Evolutionary conservation across 2,797 vertebrate species (phyloP).

Genomic region (Acestrorhynchus altus): DNA sequence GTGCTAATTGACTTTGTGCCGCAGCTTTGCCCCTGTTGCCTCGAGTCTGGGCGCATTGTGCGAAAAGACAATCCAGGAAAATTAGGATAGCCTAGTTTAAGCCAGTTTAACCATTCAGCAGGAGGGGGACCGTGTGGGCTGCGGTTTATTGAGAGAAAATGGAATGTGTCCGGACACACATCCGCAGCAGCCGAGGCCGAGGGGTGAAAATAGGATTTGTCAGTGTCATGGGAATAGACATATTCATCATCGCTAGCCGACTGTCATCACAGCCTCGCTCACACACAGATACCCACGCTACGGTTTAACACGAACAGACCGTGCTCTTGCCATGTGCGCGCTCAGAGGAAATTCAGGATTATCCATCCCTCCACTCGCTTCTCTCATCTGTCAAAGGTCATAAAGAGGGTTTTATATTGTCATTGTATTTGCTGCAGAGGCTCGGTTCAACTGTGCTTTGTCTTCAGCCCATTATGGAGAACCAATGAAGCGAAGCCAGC

Average conservation of each 20-base stretch:
- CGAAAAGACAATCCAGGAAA: slow-evolving; percentile 26
- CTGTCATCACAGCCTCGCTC: slow-evolving; percentile 41
- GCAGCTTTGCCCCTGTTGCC: background rate
- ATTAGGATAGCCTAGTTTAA: slow-evolving; percentile 16
- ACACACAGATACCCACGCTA: slow-evolving; percentile 43
- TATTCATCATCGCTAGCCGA: slow-evolving; percentile 57
- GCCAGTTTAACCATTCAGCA: slow-evolving; percentile 11
- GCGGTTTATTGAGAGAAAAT: slow-evolving; percentile 57
- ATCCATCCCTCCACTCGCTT: slow-evolving; percentile 35
- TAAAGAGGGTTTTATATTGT: slow-evolving; percentile 23
- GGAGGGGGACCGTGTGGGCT: slow-evolving; percentile 22
- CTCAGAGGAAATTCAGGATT: slow-evolving; percentile 34
- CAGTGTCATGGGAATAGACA: slow-evolving; percentile 56
- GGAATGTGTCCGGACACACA: slow-evolving; percentile 59
- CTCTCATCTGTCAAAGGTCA: slow-evolving; percentile 14
- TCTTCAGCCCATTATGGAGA: background rate
- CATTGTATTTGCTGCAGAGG: slow-evolving; percentile 16
- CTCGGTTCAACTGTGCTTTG: background rate
- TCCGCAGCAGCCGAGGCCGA: slow-evolving; percentile 36
- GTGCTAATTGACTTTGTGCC: slow-evolving; percentile 31
- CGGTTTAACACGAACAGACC: slow-evolving; percentile 26
- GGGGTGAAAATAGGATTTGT: slow-evolving; percentile 59
- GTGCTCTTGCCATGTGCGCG: slow-evolving; percentile 22
- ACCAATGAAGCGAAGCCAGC: background rate
- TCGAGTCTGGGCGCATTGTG: background rate